Conservation (phyloP, 2,888 invertebrate genomes). For the Parnassius smintheus region DNA sequence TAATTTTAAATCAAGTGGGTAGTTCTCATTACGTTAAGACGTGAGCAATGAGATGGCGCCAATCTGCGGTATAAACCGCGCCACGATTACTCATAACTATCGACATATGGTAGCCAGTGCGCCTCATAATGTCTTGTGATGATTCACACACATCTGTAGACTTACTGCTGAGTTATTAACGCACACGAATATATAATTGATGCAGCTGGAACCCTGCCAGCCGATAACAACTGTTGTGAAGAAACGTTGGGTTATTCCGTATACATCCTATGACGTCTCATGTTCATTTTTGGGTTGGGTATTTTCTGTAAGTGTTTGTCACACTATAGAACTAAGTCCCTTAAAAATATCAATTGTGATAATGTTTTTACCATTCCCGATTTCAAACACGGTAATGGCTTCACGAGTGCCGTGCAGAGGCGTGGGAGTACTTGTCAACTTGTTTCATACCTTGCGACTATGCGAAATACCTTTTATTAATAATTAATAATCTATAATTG, state of each 20-base stretch:
- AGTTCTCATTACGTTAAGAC: too few relatives aligned
- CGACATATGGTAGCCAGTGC: background rate
- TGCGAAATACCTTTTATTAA: too few relatives aligned
- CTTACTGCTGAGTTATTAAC: constrained; percentile 3
- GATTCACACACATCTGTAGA: constrained; percentile 12
- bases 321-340: background rate
- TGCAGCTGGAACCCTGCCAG: constrained; percentile 16
- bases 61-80: too few relatives aligned
- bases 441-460: too few relatives aligned
- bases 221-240: constrained; percentile 2
- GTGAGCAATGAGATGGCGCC: too few relatives aligned
- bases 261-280: too few relatives aligned
- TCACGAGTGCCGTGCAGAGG: too few relatives aligned
- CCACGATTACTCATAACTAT: too few relatives aligned
- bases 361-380: background rate
- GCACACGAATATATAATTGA: constrained; percentile 17
- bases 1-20: too few relatives aligned
- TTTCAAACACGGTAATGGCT: background rate
- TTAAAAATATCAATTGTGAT: background rate
- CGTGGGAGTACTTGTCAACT: too few relatives aligned
- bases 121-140: background rate
- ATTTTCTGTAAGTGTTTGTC: constrained; percentile 9
- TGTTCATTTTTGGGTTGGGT: background rate
- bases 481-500: too few relatives aligned
- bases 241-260: constrained; percentile 9